A percentile compares a stretch with the other conserved stretches of the same genome.
Conservation (phyloP, 2,113 vertebrate genomes). For the Seriola rivoliana region DNA sequence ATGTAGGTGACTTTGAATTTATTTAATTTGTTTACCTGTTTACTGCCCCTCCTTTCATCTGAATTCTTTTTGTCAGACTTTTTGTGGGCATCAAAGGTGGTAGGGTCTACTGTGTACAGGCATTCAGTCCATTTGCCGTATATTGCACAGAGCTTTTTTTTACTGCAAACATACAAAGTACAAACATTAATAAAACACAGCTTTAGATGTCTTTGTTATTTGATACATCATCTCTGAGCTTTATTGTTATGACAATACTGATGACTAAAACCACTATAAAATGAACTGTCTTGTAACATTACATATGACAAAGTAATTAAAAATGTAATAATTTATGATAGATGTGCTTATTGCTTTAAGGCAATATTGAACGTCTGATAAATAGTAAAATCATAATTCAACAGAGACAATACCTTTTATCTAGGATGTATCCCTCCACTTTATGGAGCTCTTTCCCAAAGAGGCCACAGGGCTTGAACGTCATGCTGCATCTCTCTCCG, state of each 20-base stretch:
- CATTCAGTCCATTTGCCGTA: slow-evolving; percentile 99
- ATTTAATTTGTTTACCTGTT: slow-evolving; percentile 84
- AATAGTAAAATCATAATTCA: slow-evolving; percentile 4
- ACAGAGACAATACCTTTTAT: slow-evolving; percentile 90
- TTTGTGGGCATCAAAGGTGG: slow-evolving; percentile 91
- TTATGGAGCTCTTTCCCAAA: slow-evolving; percentile 99
- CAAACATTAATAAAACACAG: background rate
- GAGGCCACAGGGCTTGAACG: slow-evolving; percentile 95
- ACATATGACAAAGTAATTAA: background rate
- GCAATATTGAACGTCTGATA: slow-evolving; percentile 8
- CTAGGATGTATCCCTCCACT: slow-evolving; percentile 97
- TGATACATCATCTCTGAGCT: background rate
- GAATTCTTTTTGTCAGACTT: slow-evolving; percentile 92
- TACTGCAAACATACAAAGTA: slow-evolving; percentile 83
- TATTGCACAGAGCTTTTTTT: slow-evolving; percentile 94
- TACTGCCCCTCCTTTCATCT: slow-evolving; percentile 92
- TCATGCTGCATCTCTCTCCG: slow-evolving; percentile 93
- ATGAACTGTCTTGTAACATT: background rate
- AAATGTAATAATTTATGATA: background rate
- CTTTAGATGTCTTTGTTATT: background rate
- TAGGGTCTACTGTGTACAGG: slow-evolving; percentile 91
- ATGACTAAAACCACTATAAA: background rate
- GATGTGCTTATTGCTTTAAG: slow-evolving; percentile 1
- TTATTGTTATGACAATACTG: background rate
- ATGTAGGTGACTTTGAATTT: background rate